Base-by-base conservation (phyloP, 1,140 invertebrate species). In the Drosophila tropicalis region DNA sequence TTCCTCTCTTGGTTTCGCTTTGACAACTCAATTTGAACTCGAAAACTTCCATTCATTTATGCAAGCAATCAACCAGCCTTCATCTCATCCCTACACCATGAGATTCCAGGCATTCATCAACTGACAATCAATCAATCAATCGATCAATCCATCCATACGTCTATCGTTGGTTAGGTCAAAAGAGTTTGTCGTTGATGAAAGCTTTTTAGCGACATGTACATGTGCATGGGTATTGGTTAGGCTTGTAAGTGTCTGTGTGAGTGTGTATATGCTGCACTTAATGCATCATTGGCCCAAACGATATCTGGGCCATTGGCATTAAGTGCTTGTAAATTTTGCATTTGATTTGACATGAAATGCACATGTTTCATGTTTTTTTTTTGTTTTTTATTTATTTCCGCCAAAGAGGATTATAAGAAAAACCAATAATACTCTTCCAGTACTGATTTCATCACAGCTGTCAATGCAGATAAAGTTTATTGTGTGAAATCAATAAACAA, bases 221-320 rank as follows among this genome's bases (percentile, higher is more conserved):
- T 67, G 54, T 76, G 41, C 17, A 19, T 47, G 41, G 41, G 41
- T 47, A 47, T 47, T 15, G 41, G 41, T 44, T 9, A 36, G n/a
- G 67, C 40, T n/a, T 63, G 6, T 34, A 12, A 39, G 32, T 47
- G 17, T 64, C 39, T 57, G n/a, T 36, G 29, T 29, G 22, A 39
- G 1, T 47, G 34, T 54, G 74, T 62, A 62, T 70, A 36, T 70
- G 67, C 73, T 75, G 73, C 79, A 72, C 79, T 87, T 79, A 82
- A 87, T 81, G 83, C 76, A 86, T 73, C 69, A 65, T 63, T 61
- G 65, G 76, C 69, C 44, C 17, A 72, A 68, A 79, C 69, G 54
- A 79, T 83, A 83, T 78, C 67, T 82, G 75, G 71, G 74, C 60
- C 80, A 79, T 68, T 83, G 76, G 80, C 74, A 71, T 70, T 77